A percentile compares a stretch with the other conserved stretches of the same genome.
phyloP scores from a whole-genome alignment of 2,888 invertebrate genomes.

The Leptopilina myrica region DNA sequence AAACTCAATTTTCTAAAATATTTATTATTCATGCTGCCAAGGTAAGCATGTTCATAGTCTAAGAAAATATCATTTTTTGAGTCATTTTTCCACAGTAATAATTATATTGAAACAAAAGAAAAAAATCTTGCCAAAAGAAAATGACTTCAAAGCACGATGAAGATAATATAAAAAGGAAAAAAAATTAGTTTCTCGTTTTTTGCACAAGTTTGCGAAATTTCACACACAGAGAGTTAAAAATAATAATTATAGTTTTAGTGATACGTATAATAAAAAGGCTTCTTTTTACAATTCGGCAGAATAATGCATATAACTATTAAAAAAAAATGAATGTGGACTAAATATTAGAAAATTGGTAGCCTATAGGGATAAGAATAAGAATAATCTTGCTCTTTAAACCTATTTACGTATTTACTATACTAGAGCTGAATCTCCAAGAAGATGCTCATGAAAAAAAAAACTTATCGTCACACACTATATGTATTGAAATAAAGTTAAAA shows the following conservation, averaged over 20 bases:
- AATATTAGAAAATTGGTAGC: conserved; percentile 31
- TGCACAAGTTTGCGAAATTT: conserved; percentile 20
- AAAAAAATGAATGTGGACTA: conserved; percentile 25
- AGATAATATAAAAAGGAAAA: not conserved
- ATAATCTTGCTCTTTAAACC: conserved; percentile 27
- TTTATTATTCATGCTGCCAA: not conserved
- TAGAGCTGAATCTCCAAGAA: not conserved
- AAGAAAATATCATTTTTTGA: not conserved
- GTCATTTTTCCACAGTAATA: conserved; percentile 7
- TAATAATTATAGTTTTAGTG: conserved; percentile 16
- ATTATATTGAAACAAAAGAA: no score
- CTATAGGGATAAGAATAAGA: conserved; percentile 25
- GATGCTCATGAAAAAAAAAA: not conserved
- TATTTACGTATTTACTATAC: conserved; percentile 8
- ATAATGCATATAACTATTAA: not conserved
- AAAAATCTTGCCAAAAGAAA: conserved; percentile 1
- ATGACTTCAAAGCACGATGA: not conserved
- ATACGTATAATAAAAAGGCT: not conserved
- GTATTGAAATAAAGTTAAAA: conserved; percentile 22
- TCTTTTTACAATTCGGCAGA: not conserved
- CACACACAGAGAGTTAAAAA: not conserved
- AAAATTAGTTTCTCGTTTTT: not conserved
- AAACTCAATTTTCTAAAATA: conserved; percentile 6
- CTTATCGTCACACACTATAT: not conserved
- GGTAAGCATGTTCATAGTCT: not conserved